Conservation (phyloP, 1,140 invertebrate species). For the Gerris buenoi region DNA sequence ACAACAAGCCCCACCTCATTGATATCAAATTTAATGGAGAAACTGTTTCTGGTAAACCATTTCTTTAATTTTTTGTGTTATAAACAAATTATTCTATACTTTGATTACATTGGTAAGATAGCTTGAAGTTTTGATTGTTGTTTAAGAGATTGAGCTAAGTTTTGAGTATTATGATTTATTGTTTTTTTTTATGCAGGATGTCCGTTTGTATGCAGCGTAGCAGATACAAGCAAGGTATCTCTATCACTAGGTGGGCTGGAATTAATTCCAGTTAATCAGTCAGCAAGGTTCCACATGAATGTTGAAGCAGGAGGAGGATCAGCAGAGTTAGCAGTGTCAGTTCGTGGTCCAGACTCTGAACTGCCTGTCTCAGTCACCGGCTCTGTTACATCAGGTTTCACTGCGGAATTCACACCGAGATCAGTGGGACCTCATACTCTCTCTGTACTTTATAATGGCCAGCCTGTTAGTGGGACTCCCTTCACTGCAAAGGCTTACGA, state of each 20-base stretch:
- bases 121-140: too few relatives aligned
- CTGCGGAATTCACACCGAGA: conserved; percentile 77
- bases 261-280: conserved; percentile 71
- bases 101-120: too few relatives aligned
- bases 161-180: not conserved
- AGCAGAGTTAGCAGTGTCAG: conserved; percentile 74
- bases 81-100: too few relatives aligned
- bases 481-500: conserved; percentile 88
- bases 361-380: conserved; percentile 80
- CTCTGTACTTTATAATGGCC: conserved; percentile 78
- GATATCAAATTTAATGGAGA: conserved; percentile 98
- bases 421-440: conserved; percentile 82
- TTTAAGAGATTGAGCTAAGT: too few relatives aligned
- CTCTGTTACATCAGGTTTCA: conserved; percentile 67
- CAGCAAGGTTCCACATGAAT: conserved; percentile 75
- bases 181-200: conserved; percentile 39
- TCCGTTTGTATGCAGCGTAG: conserved; percentile 71
- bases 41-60: conserved; percentile 53
- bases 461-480: conserved; percentile 76
- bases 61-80: too few relatives aligned
- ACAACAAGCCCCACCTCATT: conserved; percentile 78
- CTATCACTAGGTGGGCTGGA: conserved; percentile 65
- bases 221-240: conserved; percentile 62
- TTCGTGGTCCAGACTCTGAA: conserved; percentile 57
- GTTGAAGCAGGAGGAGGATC: conserved; percentile 56